Percentiles rank a stretch among this genome's conserved stretches.
These are phyloP conservation scores for Halichoeres trimaculatus DNA, from an alignment of 2,113 vertebrate genomes.

Conservation along the genomic window DNA sequence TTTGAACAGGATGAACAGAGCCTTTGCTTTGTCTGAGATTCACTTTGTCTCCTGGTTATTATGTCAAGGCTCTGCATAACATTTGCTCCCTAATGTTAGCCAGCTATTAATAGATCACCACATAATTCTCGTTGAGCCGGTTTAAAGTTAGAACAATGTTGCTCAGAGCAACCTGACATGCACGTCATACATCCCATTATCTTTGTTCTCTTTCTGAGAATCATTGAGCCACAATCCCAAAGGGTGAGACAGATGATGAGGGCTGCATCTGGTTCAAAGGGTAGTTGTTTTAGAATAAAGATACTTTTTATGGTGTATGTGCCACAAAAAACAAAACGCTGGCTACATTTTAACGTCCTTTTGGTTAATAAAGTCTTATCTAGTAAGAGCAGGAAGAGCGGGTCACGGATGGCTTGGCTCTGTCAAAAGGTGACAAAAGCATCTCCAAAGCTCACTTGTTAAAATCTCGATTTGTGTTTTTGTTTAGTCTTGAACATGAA, in stretches of 20 bases:
- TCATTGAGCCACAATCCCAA: background rate
- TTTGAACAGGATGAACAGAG: background rate
- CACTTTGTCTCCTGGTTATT: background rate
- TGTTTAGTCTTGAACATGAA: background rate
- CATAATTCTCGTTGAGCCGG: constrained; percentile 1
- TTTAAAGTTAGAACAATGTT: background rate
- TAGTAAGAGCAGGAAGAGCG: background rate
- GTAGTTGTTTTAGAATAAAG: too few relatives aligned
- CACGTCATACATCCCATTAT: background rate
- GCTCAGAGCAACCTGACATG: background rate
- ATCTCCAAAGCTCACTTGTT: background rate
- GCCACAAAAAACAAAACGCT: too few relatives aligned
- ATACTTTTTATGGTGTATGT: too few relatives aligned
- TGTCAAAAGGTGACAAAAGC: background rate
- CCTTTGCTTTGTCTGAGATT: background rate
- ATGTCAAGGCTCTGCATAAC: background rate
- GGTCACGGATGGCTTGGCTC: background rate
- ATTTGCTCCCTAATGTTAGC: background rate
- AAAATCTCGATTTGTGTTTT: background rate
- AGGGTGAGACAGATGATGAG: background rate
- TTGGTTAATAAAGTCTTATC: background rate
- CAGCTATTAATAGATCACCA: background rate
- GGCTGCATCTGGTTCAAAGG: background rate
- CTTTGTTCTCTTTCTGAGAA: background rate
- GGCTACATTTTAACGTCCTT: too few relatives aligned